phyloP scores from a whole-genome alignment of 1,140 invertebrate genomes.

The Trichogramma pretiosum region DNA sequence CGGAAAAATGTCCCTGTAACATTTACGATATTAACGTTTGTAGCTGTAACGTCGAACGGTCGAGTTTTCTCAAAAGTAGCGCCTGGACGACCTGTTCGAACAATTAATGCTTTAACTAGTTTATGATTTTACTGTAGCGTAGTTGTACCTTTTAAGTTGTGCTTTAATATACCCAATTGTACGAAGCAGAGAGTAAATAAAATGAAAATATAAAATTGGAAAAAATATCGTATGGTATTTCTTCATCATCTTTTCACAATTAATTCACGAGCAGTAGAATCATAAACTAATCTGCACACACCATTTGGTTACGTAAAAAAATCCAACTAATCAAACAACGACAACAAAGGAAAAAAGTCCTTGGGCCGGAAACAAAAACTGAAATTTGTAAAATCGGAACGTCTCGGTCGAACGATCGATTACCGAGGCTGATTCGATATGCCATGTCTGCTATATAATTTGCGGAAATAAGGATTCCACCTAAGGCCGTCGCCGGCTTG shows the following conservation, averaged over 20 bases:
- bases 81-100: no score
- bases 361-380: no score
- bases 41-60: not conserved
- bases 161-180: no score
- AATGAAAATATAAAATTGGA: not conserved
- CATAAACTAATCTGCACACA: constrained; percentile 6
- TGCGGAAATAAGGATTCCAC: constrained; percentile 32
- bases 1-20: constrained; percentile 3
- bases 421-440: constrained; percentile 13
- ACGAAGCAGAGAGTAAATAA: not conserved
- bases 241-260: constrained; percentile 2
- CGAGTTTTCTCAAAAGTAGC: no score
- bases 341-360: no score
- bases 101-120: no score
- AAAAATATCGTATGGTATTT: not conserved
- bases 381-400: no score
- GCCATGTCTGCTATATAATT: constrained; percentile 22
- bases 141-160: no score
- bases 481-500: no score
- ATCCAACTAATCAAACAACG: not conserved
- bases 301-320: not conserved
- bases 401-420: no score
- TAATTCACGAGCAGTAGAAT: constrained; percentile 10
- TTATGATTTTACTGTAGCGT: constrained; percentile 14
- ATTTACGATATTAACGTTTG: no score